Conservation (phyloP, 1,140 invertebrate genomes). For the Pentalonia nigronervosa region DNA sequence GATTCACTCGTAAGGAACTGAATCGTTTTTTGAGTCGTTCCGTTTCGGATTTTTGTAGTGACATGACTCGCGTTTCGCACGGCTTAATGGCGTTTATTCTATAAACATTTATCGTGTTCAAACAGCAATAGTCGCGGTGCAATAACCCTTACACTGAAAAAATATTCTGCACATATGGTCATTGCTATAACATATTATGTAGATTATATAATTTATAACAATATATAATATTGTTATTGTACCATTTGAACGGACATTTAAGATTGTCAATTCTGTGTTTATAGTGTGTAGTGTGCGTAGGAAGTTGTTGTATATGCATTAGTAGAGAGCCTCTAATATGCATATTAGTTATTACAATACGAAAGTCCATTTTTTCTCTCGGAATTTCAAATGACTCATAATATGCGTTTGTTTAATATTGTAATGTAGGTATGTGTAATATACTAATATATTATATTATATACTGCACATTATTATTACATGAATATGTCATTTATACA, state of each 20-base stretch:
- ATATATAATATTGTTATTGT: neutral
- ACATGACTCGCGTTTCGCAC: neutral
- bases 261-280: neutral
- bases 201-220: constrained; percentile 2
- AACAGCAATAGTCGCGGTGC: neutral
- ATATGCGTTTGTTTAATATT: neutral
- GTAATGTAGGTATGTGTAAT: neutral
- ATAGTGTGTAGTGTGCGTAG: neutral
- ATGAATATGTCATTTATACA: neutral
- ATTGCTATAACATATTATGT: neutral
- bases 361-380: constrained; percentile 24
- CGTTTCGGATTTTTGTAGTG: neutral
- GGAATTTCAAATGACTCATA: constrained; percentile 42
- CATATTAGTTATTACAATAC: neutral
- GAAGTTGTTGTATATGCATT: neutral
- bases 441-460: too few species aligned
- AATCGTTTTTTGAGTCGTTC: neutral
- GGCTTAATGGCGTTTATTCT: neutral
- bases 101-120: neutral
- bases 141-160: neutral
- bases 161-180: neutral
- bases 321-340: neutral
- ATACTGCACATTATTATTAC: too few species aligned
- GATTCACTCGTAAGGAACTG: neutral
- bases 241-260: neutral